Base-by-base conservation (phyloP, 2,888 invertebrate genomes). In the Tineola bisselliella region DNA sequence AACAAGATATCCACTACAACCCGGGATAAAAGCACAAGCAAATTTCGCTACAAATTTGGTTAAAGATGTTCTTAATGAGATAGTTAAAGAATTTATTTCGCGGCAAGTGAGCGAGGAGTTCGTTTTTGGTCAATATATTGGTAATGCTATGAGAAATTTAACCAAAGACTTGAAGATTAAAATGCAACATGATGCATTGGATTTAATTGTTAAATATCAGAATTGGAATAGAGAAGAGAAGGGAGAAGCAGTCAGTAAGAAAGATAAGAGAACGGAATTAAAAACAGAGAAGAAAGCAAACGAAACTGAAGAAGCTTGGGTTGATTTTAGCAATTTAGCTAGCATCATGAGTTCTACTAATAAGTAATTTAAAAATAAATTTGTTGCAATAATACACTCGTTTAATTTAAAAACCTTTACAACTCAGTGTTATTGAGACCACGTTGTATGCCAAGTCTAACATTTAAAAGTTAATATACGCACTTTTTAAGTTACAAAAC, bases 41-140 rank as follows among this genome's bases (percentile, higher is more conserved):
- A 61, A 44, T 31, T 66, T 72, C 54, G 73, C 74, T 0, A 66
- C 72, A 0, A 71, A 69, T 25, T 64, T 86, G 0, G 70, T 86
- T 0, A 83, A 74, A 68, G 77, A 84, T 10, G 64, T 86, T 0
- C 64, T 86, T 0, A 63, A 70, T 1, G 74, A 83, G 66, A 62
- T 86, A 0, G 82, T 80, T 0, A 72, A 74, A 63, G 84, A 86
- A 56, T 75, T 86, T 11, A 12, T 86, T 8, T 69, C 72, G 0
- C 73, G 72, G 44, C 75, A 82, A 64, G 75, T 84, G 0, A 79
- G 72, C n/a, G 86, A 86, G 65, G 80, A 84, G 38, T 84, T 84
- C n/a, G 74, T 84, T 0, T 86, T 86, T 31, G 86, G 86, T n/a
- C 86, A 86, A 63, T 86, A 80, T 44, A 65, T 86, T 0, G 83